phyloP scores from a whole-genome alignment of 1,140 invertebrate genomes.

The Amphibalanus amphitrite region DNA sequence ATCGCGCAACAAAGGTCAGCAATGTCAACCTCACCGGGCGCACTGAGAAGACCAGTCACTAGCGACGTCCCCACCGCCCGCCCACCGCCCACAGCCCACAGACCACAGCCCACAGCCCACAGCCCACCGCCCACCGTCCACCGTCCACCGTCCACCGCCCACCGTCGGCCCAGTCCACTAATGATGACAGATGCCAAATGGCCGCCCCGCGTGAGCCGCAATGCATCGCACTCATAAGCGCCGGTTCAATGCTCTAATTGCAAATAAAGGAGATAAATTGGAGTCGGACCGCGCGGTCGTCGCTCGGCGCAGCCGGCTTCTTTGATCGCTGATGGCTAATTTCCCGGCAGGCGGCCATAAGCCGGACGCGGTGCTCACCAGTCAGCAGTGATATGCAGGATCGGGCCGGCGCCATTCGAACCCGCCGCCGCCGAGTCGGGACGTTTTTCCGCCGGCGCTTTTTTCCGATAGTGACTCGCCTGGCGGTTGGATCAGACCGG shows the following conservation, averaged over 20 bases:
- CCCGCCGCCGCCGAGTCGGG: too few relatives aligned
- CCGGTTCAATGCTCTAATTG: neutral
- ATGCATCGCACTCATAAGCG: neutral
- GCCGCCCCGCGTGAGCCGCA: neutral
- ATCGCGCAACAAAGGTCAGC: too few relatives aligned
- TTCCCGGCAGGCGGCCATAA: neutral
- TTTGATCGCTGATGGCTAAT: constrained; percentile 1
- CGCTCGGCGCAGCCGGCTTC: too few relatives aligned
- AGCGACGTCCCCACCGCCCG: too few relatives aligned
- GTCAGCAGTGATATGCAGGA: neutral
- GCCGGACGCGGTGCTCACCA: neutral
- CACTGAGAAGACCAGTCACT: too few relatives aligned
- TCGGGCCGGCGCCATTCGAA: neutral
- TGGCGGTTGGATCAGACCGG: too few relatives aligned
- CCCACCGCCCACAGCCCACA: too few relatives aligned
- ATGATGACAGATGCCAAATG: neutral
- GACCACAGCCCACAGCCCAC: too few relatives aligned
- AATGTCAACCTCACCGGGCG: too few relatives aligned
- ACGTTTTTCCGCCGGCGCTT: neutral
- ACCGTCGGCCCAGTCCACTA: neutral
- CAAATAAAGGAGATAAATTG: constrained; percentile 2
- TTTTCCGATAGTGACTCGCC: neutral
- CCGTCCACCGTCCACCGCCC: too few relatives aligned
- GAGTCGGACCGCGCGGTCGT: too few relatives aligned
- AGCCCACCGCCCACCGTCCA: too few relatives aligned